Evolutionary conservation across 2,888 invertebrate genomes (phyloP), one percentile per base, ranked within the genome.

Genomic region (Merodon equestris): DNA sequence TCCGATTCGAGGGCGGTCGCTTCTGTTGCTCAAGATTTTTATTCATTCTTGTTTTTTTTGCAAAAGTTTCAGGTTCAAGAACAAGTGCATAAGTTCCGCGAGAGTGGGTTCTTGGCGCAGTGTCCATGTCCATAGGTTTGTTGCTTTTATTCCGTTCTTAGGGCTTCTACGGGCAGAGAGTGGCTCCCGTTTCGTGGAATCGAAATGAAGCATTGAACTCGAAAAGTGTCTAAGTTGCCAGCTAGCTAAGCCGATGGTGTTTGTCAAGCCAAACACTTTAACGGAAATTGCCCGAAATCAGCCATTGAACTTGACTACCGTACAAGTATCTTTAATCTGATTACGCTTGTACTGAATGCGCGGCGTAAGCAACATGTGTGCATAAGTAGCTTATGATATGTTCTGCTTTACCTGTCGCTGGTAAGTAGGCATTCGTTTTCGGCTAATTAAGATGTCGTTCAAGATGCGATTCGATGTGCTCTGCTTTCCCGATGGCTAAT

Each of bases 41-140:
- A n/a, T n/a, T n/a, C n/a, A n/a, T 27, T 27, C 27, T 27, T 7
- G 2, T 27, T 2, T 36, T 42, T n/a, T 50, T 58, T 73, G 73
- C 67, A 45, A 36, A 45, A 66, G 77, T 74, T 77, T 79, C 77
- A 79, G 77, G 77, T 79, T 79, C 77, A 79, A 79, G 68, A 74
- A 79, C 73, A 74, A 79, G 77, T 79, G 77, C 73, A 79, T 58
- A 48, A 58, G 77, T 79, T 73, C 63, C 76, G 66, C 34, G n/a
- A 68, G 73, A 73, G 57, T 74, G 63, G 44, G 57, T 72, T 70
- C 27, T 27, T 79, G 77, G 77, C 77, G 73, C 66, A 60, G 60
- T 19, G 14, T 64, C 53, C 51, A 44, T 14, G 47, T 54, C 53
- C 45, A 47, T 14, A 60, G 10, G 18, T 27, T 27, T 27, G 27